phyloP scores from a whole-genome alignment of 2,888 invertebrate genomes.

The Uropetala carovei region DNA sequence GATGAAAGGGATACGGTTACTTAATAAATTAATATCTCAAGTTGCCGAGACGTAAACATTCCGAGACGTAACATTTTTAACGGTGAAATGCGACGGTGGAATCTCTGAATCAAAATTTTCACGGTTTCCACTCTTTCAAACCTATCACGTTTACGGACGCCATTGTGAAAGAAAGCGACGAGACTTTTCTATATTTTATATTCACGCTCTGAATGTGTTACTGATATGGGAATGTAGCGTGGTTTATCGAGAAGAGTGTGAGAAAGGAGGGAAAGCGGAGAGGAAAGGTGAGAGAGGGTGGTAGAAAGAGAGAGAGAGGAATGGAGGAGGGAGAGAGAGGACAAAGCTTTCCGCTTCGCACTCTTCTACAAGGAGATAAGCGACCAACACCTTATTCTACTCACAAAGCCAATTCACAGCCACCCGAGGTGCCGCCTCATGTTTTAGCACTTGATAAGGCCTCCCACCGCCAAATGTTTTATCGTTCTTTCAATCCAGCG shows the following conservation, averaged over 20 bases:
- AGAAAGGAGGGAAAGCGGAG: background rate
- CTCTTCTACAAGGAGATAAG: constrained; percentile 41
- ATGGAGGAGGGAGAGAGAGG: background rate
- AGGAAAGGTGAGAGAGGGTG: background rate
- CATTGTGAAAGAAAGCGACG: too few relatives aligned
- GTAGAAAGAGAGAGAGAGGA: background rate
- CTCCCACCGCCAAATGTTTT: constrained; percentile 13
- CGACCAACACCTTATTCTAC: constrained; percentile 14
- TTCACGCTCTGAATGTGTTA: background rate
- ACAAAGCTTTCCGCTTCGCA: constrained; percentile 46
- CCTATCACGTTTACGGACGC: too few relatives aligned
- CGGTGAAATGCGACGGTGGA: too few relatives aligned
- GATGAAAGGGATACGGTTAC: too few relatives aligned
- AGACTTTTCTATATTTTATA: background rate
- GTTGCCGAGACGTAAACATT: too few relatives aligned
- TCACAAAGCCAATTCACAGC: background rate
- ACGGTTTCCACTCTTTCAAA: too few relatives aligned
- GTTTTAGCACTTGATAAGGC: constrained; percentile 63
- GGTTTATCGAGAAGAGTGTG: background rate
- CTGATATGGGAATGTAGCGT: background rate
- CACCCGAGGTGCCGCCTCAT: constrained; percentile 12
- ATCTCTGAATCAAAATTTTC: too few relatives aligned
- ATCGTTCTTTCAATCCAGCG: background rate
- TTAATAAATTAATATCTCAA: too few relatives aligned
- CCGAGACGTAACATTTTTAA: too few relatives aligned